Base-by-base conservation (phyloP, 2,888 invertebrate genomes). In the Stramonita haemastoma region DNA sequence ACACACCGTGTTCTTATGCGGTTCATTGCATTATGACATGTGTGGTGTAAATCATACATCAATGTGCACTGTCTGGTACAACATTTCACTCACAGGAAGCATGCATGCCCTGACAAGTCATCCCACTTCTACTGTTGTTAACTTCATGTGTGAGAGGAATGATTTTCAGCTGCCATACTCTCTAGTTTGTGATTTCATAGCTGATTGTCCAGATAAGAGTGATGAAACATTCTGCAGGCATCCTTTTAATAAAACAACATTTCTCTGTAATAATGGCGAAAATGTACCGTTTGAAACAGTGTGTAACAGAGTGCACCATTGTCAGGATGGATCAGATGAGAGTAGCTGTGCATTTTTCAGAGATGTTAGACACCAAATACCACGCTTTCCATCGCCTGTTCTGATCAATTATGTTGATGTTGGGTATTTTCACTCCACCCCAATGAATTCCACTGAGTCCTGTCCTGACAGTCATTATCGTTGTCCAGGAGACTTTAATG, bases 391-490 rank as follows among this genome's bases (percentile, higher is more conserved):
- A n/a, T 46, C 81, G 0, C 81, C 81, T 26, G 81, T 29, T 26
- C 26, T 83, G 0, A 22, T 83, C 22, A 46, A 36, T 26, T 83
- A 36, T 46, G 8, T 46, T 26, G 81, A 29, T 6, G 22, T 22
- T 22, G 11, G 26, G 19, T 29, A 26, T 22, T 83, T 83, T 22
- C 36, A 5, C 6, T 22, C 22, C n/a, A 46, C 19, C 29, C 36
- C 13, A 83, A 83, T 83, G 36, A 46, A 26, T 19, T 22, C 81
- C 36, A 83, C 19, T 26, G 81, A 83, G 26, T 22, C 81, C 0
- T 83, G 81, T 26, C 81, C 81, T 26, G 46, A 46, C 26, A 83
- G 26, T 26, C 81, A 83, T 22, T 83, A 83, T 46, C 81, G 81
- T 26, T 83, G 81, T 83, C 81, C 22, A 19, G 81, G 81, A 8